These are phyloP conservation scores for Lophius americanus DNA, from an alignment of 2,797 vertebrate genomes.

Conservation along the genomic window DNA sequence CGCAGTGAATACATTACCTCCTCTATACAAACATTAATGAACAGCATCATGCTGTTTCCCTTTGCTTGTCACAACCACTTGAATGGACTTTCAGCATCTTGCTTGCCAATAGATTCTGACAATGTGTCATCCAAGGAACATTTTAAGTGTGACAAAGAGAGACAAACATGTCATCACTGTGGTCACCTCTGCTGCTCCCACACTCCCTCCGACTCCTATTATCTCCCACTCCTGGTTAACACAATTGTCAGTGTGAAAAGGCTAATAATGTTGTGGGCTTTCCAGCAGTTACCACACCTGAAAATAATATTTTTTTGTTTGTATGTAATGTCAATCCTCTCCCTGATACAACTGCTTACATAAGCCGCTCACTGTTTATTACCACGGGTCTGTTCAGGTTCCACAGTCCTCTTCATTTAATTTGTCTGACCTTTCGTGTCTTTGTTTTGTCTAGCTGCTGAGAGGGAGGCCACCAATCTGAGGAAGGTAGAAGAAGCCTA, in stretches of 20 bases:
- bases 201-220: constrained; percentile 23
- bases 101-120: constrained; percentile 9
- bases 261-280: constrained; percentile 54
- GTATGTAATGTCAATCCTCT: constrained; percentile 35
- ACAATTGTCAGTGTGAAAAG: constrained; percentile 50
- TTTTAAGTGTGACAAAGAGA: constrained; percentile 24
- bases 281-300: constrained; percentile 53
- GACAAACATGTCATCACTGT: constrained; percentile 29
- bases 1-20: no score
- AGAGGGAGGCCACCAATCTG: constrained; percentile 72
- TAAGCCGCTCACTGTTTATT: constrained; percentile 62
- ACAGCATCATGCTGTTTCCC: constrained; percentile 1
- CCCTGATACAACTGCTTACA: constrained; percentile 48
- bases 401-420: constrained; percentile 55
- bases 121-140: constrained; percentile 23
- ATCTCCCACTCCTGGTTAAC: constrained; percentile 37
- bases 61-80: constrained; percentile 5
- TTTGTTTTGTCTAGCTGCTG: constrained; percentile 72
- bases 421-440: constrained; percentile 63
- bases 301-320: constrained; percentile 57
- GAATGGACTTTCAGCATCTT: constrained; percentile 7
- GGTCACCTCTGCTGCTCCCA: constrained; percentile 34
- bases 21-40: background rate
- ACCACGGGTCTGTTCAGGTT: constrained; percentile 58
- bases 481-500: constrained; percentile 76